Evolutionary conservation across 2,113 vertebrate genomes (phyloP).

Genomic region (Conger conger): DNA sequence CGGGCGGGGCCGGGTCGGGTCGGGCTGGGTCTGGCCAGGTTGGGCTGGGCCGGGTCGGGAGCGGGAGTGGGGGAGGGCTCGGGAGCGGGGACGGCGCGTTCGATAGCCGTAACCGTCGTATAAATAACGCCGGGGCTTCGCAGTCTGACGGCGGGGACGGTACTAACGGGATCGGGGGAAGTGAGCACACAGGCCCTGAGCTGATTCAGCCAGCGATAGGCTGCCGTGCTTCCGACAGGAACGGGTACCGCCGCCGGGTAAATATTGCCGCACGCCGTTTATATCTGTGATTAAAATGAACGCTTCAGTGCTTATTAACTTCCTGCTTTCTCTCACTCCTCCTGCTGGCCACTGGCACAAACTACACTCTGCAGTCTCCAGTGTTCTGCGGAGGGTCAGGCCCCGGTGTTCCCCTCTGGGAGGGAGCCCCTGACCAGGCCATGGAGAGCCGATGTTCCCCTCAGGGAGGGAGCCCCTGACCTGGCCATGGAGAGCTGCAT

Average conservation of each 20-base stretch:
- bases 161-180: constrained; percentile 40
- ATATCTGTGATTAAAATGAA: too few relatives aligned
- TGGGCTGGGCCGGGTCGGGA: too few relatives aligned
- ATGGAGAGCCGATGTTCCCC: background rate
- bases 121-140: constrained; percentile 54
- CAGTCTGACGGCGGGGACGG: constrained; percentile 54
- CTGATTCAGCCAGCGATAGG: constrained; percentile 39
- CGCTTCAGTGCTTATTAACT: background rate
- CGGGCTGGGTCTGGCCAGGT: too few relatives aligned
- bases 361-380: background rate
- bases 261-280: too few relatives aligned
- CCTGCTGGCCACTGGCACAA: background rate
- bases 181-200: constrained; percentile 28
- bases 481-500: background rate
- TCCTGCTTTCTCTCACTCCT: background rate
- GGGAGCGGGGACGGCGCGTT: constrained; percentile 40
- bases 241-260: too few relatives aligned
- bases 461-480: background rate
- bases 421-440: background rate
- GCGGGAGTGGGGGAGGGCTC: constrained; percentile 12
- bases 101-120: constrained; percentile 62
- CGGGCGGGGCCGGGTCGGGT: constrained; percentile 21
- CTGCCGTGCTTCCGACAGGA: background rate
- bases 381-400: background rate
- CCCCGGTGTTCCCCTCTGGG: background rate